A percentile compares a stretch with the other conserved stretches of the same genome.
These are phyloP conservation scores for Neopelma chrysocephalum DNA, from an alignment of 2,797 vertebrate species.

Conservation along the genomic window DNA sequence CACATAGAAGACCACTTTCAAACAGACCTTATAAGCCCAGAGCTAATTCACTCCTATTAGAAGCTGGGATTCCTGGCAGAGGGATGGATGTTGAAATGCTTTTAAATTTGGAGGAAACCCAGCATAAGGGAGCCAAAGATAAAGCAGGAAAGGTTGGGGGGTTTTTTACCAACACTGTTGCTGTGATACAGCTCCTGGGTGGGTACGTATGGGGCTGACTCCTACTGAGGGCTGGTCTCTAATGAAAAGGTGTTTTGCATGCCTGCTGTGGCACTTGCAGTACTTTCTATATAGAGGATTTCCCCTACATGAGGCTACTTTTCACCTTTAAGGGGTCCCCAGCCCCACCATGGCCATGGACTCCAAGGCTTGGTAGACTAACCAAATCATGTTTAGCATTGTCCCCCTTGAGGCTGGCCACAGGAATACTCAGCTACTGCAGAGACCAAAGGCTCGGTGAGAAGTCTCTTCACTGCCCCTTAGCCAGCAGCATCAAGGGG, in stretches of 20 bases:
- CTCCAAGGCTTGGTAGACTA: background rate
- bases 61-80: background rate
- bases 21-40: slow-evolving; percentile 5
- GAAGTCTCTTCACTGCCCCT: background rate
- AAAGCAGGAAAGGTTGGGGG: background rate
- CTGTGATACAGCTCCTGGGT: background rate
- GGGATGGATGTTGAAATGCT: background rate
- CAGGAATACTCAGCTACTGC: background rate
- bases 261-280: background rate
- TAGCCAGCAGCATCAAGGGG: background rate
- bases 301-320: background rate
- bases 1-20: background rate
- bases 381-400: background rate
- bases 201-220: rapidly evolving
- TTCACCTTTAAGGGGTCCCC: background rate
- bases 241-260: background rate
- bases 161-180: background rate
- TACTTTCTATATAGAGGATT: background rate
- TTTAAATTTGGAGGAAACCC: background rate
- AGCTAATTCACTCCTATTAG: background rate
- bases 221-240: background rate
- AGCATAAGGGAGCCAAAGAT: background rate
- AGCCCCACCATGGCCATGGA: rapidly evolving
- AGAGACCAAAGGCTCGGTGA: background rate
- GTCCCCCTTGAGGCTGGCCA: background rate